Percentiles rank a stretch among this genome's conserved stretches.
These are phyloP conservation scores for Ceratitis capitata DNA, from an alignment of 1,140 invertebrate species.

Conservation along the genomic window DNA sequence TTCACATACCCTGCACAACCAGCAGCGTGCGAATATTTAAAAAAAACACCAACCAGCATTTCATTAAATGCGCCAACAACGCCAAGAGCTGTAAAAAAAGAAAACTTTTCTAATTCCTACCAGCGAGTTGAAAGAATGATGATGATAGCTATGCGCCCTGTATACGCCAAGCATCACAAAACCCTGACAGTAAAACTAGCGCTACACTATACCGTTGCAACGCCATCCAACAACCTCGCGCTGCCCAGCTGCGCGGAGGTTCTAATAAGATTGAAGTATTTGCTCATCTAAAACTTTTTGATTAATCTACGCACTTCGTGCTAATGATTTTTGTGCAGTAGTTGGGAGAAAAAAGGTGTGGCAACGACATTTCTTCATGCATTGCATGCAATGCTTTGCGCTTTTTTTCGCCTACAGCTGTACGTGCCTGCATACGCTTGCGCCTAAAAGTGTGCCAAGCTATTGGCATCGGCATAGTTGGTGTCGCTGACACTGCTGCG, in stretches of 20 bases:
- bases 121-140: not conserved
- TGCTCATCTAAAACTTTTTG: constrained; percentile 37
- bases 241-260: not conserved
- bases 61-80: no score
- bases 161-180: not conserved
- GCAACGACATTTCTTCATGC: constrained; percentile 9
- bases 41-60: no score
- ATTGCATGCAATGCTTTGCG: not conserved
- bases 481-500: not conserved
- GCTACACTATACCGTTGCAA: no score
- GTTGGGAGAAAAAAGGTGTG: constrained; percentile 17
- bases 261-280: constrained; percentile 34
- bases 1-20: no score
- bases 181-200: not conserved
- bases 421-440: not conserved
- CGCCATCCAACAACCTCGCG: no score
- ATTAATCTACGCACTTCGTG: constrained; percentile 36
- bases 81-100: not conserved
- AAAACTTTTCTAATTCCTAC: not conserved
- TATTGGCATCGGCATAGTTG: not conserved
- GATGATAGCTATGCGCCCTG: not conserved
- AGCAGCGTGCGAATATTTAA: no score
- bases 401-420: not conserved
- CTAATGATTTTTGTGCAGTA: constrained; percentile 28
- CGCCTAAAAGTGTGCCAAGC: constrained; percentile 7